These are phyloP conservation scores for Macrostomum lignano DNA, from an alignment of 1,140 invertebrate species.

Conservation along the genomic window DNA sequence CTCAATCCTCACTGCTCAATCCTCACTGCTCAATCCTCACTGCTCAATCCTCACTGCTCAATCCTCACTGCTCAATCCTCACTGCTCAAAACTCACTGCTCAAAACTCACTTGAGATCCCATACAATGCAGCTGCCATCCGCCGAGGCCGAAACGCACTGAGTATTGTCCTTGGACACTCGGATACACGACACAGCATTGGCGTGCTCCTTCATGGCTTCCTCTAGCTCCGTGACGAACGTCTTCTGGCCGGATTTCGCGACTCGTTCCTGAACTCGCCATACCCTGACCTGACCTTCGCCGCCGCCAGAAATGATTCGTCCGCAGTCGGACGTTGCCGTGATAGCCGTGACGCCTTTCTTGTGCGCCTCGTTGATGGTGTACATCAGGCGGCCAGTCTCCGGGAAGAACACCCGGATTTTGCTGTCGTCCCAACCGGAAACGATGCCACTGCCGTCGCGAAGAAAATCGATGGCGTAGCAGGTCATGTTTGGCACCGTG, in stretches of 20 bases:
- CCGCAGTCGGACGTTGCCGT: constrained; percentile 39
- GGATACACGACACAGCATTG: constrained; percentile 48
- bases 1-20: too few relatives aligned
- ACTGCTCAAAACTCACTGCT: too few relatives aligned
- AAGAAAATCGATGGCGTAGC: constrained; percentile 43
- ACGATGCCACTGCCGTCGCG: constrained; percentile 47
- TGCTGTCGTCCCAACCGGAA: constrained; percentile 49
- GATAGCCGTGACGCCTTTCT: constrained; percentile 48
- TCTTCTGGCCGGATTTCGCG: too few relatives aligned
- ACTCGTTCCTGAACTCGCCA: constrained; percentile 8
- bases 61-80: too few relatives aligned
- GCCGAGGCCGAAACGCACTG: constrained; percentile 54
- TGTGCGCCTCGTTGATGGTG: constrained; percentile 51
- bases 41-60: too few relatives aligned
- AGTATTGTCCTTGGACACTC: constrained; percentile 41
- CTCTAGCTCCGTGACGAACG: constrained; percentile 10
- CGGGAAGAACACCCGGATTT: constrained; percentile 44
- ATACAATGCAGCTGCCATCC: constrained; percentile 65
- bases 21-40: too few relatives aligned
- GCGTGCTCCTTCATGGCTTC: constrained; percentile 54
- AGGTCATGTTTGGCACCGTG: constrained; percentile 51
- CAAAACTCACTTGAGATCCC: constrained; percentile 44
- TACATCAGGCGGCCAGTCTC: constrained; percentile 47
- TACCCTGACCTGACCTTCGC: constrained; percentile 43
- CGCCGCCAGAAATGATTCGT: constrained; percentile 51